phyloP scores from a whole-genome alignment of 23 tunicate genomes.

The Phallusia fumigata region DNA sequence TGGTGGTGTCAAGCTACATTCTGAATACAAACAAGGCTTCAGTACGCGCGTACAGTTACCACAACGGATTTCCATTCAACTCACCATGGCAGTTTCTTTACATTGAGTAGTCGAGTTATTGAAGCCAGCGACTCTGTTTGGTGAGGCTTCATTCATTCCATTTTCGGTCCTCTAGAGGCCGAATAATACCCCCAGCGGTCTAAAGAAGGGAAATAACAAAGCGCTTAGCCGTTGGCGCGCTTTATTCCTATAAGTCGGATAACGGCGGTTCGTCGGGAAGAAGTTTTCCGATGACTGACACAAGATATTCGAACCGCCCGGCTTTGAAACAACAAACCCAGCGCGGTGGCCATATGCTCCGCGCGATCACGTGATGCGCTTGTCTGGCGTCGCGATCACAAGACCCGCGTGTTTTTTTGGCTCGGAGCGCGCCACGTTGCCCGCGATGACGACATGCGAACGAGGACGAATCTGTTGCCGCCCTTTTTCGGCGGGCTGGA shows the following conservation, averaged over 20 bases:
- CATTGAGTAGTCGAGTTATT: too few species aligned
- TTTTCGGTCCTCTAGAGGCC: neutral
- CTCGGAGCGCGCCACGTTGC: conserved; percentile 1
- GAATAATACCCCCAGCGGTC: neutral
- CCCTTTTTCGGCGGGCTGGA: neutral
- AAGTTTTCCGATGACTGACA: neutral
- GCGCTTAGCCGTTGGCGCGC: neutral
- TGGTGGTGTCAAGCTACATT: neutral
- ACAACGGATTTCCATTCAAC: too few species aligned
- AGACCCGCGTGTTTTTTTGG: neutral
- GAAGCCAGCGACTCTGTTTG: too few species aligned
- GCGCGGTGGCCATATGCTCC: neutral
- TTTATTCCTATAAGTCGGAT: neutral
- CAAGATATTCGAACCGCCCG: neutral
- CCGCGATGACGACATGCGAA: neutral
- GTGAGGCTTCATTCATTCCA: too few species aligned
- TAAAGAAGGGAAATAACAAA: neutral
- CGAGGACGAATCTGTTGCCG: neutral
- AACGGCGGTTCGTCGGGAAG: neutral
- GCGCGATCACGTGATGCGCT: neutral
- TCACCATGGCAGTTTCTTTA: too few species aligned
- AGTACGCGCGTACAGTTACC: neutral
- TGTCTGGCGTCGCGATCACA: neutral
- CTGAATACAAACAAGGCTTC: neutral
- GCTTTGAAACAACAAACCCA: neutral